These are phyloP conservation scores for Pseudotriccus pelzelni DNA, from an alignment of 2,797 vertebrate species.

Conservation along the genomic window DNA sequence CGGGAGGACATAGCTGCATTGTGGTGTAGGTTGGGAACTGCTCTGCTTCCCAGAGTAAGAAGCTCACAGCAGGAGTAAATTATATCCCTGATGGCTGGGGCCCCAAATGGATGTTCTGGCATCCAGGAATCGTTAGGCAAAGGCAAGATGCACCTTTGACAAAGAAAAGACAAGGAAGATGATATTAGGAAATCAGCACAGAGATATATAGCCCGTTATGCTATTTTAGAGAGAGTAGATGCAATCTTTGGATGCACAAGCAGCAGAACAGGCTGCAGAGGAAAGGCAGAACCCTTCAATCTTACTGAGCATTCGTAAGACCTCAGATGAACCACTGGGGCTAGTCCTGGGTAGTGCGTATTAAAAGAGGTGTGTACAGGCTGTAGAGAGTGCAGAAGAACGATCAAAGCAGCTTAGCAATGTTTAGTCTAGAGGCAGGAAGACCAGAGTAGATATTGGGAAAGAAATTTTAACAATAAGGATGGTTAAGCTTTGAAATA, in stretches of 20 bases:
- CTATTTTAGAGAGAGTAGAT: neutral
- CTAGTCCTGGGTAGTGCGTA: neutral
- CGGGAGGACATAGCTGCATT: neutral
- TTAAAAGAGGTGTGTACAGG: neutral
- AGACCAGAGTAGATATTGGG: neutral
- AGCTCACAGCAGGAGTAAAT: neutral
- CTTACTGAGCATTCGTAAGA: neutral
- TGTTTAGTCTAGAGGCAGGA: constrained; percentile 20
- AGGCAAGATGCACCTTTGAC: neutral
- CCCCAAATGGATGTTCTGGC: neutral
- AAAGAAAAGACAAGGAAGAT: neutral
- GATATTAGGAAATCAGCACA: neutral
- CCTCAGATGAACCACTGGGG: neutral
- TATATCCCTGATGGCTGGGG: neutral
- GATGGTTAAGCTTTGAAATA: neutral
- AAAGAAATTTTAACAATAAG: constrained; percentile 7
- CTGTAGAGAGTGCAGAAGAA: neutral
- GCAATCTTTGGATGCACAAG: neutral
- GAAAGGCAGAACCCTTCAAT: neutral
- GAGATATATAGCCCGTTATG: neutral
- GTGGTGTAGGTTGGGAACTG: neutral
- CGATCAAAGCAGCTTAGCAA: neutral
- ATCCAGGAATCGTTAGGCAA: neutral
- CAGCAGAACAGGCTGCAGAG: neutral
- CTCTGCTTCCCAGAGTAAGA: neutral